These are phyloP conservation scores for Drosophila micromelanica DNA, from an alignment of 1,140 invertebrate species.

Conservation along the genomic window DNA sequence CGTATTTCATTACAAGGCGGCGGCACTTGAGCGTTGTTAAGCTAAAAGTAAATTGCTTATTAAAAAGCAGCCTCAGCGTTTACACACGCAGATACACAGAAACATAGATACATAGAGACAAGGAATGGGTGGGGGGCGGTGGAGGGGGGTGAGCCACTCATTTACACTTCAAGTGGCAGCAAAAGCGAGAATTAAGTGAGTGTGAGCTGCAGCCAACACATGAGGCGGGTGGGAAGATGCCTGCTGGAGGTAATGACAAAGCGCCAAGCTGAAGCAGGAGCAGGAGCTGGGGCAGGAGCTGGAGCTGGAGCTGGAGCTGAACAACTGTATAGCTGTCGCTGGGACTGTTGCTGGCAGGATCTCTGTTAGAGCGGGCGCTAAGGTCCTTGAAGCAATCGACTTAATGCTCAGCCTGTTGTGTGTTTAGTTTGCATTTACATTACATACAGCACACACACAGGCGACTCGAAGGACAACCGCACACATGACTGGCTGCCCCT, in stretches of 20 bases:
- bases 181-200: conserved; percentile 63
- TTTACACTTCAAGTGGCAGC: conserved; percentile 74
- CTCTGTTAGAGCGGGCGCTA: conserved; percentile 30
- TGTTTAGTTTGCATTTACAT: conserved; percentile 82
- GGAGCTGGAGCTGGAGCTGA: conserved; percentile 6
- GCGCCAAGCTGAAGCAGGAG: conserved; percentile 26
- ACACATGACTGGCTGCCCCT: conserved; percentile 37
- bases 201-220: conserved; percentile 57
- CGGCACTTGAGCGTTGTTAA: conserved; percentile 65
- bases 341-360: conserved; percentile 9
- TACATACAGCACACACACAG: conserved; percentile 33
- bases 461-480: conserved; percentile 35
- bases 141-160: conserved; percentile 56
- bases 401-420: conserved; percentile 77
- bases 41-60: conserved; percentile 82
- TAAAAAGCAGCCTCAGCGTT: conserved; percentile 65
- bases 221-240: conserved; percentile 24
- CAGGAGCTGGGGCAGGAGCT: not conserved
- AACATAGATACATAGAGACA: conserved; percentile 1
- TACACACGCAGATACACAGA: conserved; percentile 33
- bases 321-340: no score
- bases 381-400: conserved; percentile 80
- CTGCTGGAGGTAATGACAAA: conserved; percentile 61
- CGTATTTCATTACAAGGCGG: conserved; percentile 75
- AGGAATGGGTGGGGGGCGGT: not conserved